These are phyloP conservation scores for Physeter macrocephalus DNA, from an alignment of 2,113 vertebrate species.

Conservation along the genomic window DNA sequence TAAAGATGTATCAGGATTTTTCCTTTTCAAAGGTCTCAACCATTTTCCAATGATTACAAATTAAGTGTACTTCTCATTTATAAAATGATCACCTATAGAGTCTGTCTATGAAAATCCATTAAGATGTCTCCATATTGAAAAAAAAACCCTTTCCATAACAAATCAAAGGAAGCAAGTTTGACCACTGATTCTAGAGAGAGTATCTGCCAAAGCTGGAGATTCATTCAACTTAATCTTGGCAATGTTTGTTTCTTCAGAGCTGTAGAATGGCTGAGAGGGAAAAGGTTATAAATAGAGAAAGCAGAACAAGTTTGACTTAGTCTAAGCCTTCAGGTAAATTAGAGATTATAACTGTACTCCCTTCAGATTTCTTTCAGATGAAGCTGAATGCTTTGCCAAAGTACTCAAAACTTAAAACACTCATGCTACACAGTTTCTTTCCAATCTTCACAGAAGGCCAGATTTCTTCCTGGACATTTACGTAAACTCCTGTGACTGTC, in stretches of 20 bases:
- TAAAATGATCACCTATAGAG: background rate
- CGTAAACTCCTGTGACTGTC: slow-evolving; percentile 39
- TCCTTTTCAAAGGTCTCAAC: slow-evolving; percentile 3
- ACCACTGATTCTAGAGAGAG: background rate
- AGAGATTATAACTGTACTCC: background rate
- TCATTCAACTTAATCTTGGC: slow-evolving; percentile 20
- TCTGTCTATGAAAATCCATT: background rate
- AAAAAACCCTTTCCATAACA: background rate
- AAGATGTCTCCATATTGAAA: background rate
- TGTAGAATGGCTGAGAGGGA: background rate
- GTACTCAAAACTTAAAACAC: slow-evolving; percentile 8
- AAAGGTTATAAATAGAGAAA: background rate
- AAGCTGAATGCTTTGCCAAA: background rate
- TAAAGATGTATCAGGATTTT: background rate
- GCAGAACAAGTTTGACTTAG: background rate
- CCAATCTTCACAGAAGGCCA: slow-evolving; percentile 34
- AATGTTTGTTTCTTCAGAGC: background rate
- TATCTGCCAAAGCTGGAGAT: background rate
- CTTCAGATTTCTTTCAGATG: slow-evolving; percentile 20
- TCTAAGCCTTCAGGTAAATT: background rate
- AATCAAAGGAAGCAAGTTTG: background rate
- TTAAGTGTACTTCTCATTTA: background rate
- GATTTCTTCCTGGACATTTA: slow-evolving; percentile 32
- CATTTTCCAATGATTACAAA: background rate
- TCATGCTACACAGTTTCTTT: slow-evolving; percentile 34